These are phyloP conservation scores for Athrips mouffetella DNA, from an alignment of 2,888 invertebrate species.

Conservation along the genomic window DNA sequence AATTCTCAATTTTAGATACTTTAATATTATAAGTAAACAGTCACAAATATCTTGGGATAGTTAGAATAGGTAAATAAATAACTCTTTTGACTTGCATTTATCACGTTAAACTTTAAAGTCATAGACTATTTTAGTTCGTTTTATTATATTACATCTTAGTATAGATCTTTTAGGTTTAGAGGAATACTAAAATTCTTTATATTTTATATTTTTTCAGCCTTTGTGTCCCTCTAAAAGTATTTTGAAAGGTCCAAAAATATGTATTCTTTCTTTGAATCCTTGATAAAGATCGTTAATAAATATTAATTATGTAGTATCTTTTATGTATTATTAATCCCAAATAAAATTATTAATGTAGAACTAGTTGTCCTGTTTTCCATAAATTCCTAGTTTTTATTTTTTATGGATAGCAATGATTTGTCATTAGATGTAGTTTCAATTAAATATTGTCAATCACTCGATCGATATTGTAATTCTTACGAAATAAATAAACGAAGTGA, in stretches of 20 bases:
- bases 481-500: conserved; percentile 50
- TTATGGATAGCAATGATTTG: conserved; percentile 44
- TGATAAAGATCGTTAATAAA: conserved; percentile 65
- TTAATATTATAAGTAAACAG: conserved; percentile 48
- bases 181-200: background rate
- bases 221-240: no score
- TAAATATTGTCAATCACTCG: conserved; percentile 38
- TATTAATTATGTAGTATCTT: conserved; percentile 25
- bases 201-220: background rate
- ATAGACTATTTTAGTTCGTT: conserved; percentile 15
- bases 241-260: conserved; percentile 60
- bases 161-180: background rate
- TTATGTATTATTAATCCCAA: conserved; percentile 42
- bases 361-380: conserved; percentile 46
- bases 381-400: conserved; percentile 36
- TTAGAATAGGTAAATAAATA: conserved; percentile 29
- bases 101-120: conserved; percentile 29
- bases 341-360: conserved; percentile 45
- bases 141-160: conserved; percentile 3
- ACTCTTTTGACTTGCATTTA: conserved; percentile 21
- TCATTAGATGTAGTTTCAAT: conserved; percentile 51
- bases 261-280: conserved; percentile 50
- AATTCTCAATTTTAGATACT: conserved; percentile 11
- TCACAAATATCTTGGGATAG: conserved; percentile 45
- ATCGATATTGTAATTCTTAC: conserved; percentile 55